Percentiles rank a stretch among this genome's conserved stretches.
Conservation (phyloP, 2,888 invertebrate genomes). For the Phania funesta region DNA sequence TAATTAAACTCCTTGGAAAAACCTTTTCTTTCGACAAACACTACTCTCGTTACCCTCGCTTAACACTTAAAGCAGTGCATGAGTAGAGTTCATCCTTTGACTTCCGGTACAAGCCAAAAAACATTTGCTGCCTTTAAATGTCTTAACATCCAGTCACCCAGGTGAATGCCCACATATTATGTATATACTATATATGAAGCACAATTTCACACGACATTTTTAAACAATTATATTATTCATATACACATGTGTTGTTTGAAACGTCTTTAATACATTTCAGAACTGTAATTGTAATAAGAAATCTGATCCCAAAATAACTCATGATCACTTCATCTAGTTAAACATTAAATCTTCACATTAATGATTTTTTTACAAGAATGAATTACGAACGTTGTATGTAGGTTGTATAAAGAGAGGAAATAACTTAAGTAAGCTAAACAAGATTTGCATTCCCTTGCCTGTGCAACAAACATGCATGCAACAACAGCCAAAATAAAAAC, state of each 20-base stretch:
- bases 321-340: constrained; percentile 55
- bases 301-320: constrained; percentile 54
- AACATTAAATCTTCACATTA: constrained; percentile 57
- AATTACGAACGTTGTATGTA: constrained; percentile 69
- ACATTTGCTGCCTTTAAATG: too few species aligned
- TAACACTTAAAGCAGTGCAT: too few species aligned
- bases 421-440: neutral
- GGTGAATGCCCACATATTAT: too few species aligned
- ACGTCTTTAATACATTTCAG: constrained; percentile 8
- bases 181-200: too few species aligned
- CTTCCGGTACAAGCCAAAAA: too few species aligned
- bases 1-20: too few species aligned
- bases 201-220: too few species aligned
- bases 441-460: constrained; percentile 69
- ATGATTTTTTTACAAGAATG: constrained; percentile 48
- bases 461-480: constrained; percentile 28
- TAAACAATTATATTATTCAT: neutral
- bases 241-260: neutral
- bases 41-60: too few species aligned
- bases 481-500: constrained; percentile 45
- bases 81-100: too few species aligned
- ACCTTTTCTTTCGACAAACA: too few species aligned
- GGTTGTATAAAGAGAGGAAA: constrained; percentile 59
- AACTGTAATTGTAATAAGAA: constrained; percentile 50
- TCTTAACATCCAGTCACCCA: too few species aligned